A percentile compares a stretch with the other conserved stretches of the same genome.
Conservation (phyloP, 2,797 vertebrate genomes). For the Poeciliopsis paucimaculata region DNA sequence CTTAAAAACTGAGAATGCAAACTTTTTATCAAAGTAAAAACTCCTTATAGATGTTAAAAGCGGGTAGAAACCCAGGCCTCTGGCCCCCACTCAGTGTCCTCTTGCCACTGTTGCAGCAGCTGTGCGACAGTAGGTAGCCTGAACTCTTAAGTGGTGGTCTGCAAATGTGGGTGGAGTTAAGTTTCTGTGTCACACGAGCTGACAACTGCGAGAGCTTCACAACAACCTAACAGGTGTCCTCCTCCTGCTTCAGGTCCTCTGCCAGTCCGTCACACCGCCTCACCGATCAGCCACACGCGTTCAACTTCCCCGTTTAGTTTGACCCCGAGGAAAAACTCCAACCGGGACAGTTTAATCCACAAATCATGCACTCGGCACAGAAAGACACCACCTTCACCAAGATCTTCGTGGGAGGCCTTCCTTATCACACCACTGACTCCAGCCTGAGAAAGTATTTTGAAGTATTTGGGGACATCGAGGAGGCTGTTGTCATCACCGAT, state of each 20-base stretch:
- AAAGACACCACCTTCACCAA: conserved; percentile 98
- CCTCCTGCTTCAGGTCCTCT: conserved; percentile 24
- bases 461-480: conserved; percentile 96
- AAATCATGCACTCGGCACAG: conserved; percentile 95
- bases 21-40: not conserved
- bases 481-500: conserved; percentile 96
- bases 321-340: conserved; percentile 5
- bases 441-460: conserved; percentile 97
- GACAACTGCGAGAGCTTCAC: conserved; percentile 70
- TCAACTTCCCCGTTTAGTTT: conserved; percentile 9
- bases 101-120: conserved; percentile 38
- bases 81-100: conserved; percentile 5
- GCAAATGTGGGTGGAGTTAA: conserved; percentile 70
- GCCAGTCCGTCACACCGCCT: conserved; percentile 11
- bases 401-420: conserved; percentile 96
- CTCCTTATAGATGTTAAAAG: not conserved
- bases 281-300: conserved; percentile 1
- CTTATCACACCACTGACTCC: conserved; percentile 96
- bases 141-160: conserved; percentile 33
- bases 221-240: conserved; percentile 74
- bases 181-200: conserved; percentile 58
- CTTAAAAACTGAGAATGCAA: not conserved
- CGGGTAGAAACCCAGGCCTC: not conserved
- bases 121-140: conserved; percentile 40
- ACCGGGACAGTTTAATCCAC: conserved; percentile 1